phyloP scores from a whole-genome alignment of 2,113 vertebrate species.

The Zapornia atra region DNA sequence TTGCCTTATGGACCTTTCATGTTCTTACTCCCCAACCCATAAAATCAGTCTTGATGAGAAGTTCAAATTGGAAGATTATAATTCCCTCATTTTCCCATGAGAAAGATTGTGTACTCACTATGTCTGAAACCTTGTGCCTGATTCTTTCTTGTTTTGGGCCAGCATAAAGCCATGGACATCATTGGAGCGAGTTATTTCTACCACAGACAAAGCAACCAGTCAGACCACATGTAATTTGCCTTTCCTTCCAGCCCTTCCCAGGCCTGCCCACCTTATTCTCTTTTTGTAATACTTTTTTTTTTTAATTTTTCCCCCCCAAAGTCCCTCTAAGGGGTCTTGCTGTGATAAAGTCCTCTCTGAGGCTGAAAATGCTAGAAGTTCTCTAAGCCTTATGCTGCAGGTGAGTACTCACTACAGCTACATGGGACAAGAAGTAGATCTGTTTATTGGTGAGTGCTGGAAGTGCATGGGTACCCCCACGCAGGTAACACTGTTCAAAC shows the following conservation, averaged over 20 bases:
- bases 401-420: not conserved
- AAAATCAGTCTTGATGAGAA: not conserved
- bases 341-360: not conserved
- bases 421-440: not conserved
- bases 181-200: not conserved
- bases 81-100: not conserved
- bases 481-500: not conserved
- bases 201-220: not conserved
- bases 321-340: not conserved
- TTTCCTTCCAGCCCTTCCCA: not conserved
- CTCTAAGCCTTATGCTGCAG: not conserved
- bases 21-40: not conserved
- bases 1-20: not conserved
- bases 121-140: not conserved
- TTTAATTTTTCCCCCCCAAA: not conserved
- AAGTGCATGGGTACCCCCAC: not conserved
- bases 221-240: not conserved
- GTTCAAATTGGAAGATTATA: not conserved
- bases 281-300: not conserved
- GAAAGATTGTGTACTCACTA: not conserved
- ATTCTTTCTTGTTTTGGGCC: not conserved
- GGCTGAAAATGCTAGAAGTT: not conserved
- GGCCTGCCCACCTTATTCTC: not conserved
- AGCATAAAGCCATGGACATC: not conserved
- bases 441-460: fast-evolving